A percentile compares a stretch with the other conserved stretches of the same genome.
These are phyloP conservation scores for Rhinogobius similis DNA, from an alignment of 2,113 vertebrate species.

Conservation along the genomic window DNA sequence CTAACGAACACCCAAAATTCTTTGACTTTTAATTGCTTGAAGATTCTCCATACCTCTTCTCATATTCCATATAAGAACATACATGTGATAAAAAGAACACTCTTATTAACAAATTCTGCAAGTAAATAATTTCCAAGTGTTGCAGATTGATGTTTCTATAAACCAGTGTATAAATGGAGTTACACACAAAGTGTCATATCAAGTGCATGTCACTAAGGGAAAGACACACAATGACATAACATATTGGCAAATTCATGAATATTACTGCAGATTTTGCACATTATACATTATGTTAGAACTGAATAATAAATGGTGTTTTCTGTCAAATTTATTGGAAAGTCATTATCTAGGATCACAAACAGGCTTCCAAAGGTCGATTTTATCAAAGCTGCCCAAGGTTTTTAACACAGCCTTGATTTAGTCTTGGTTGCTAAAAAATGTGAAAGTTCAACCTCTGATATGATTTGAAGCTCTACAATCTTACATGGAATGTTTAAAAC, in stretches of 20 bases:
- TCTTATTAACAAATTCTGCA: too few relatives aligned
- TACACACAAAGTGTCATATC: not conserved
- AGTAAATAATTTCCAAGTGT: too few relatives aligned
- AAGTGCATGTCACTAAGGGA: not conserved
- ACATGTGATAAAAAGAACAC: not conserved
- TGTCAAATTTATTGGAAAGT: not conserved
- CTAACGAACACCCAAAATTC: constrained; percentile 13
- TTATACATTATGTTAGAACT: not conserved
- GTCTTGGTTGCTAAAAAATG: not conserved
- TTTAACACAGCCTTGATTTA: not conserved
- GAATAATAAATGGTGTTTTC: not conserved
- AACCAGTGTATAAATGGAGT: not conserved
- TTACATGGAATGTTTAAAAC: not conserved
- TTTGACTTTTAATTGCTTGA: constrained; percentile 20
- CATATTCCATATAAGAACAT: not conserved
- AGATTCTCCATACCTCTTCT: constrained; percentile 20
- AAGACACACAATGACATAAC: not conserved
- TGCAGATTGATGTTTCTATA: not conserved
- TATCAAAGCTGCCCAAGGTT: not conserved
- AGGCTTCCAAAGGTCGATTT: not conserved
- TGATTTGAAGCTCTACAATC: not conserved
- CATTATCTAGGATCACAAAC: not conserved
- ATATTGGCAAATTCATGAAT: not conserved
- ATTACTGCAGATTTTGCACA: not conserved
- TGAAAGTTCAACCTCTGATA: not conserved